phyloP scores from a whole-genome alignment of 2,888 invertebrate genomes.

The Macrophya annulata region DNA sequence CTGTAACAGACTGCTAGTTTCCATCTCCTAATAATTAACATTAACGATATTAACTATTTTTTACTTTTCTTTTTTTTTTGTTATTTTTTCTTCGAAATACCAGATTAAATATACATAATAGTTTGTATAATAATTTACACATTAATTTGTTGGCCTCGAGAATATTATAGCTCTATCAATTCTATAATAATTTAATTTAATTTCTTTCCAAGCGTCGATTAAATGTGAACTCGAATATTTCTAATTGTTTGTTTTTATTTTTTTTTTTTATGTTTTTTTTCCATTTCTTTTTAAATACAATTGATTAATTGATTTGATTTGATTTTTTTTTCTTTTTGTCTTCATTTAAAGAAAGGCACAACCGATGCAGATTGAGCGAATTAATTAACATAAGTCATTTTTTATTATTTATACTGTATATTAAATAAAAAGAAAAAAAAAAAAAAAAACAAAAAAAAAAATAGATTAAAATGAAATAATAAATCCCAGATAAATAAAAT shows the following conservation, averaged over 20 bases:
- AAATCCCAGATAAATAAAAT: conserved; percentile 19
- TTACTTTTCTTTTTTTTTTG: neutral
- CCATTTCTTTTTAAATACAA: neutral
- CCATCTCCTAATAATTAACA: conserved; percentile 25
- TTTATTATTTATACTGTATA: neutral
- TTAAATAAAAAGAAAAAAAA: too few species aligned
- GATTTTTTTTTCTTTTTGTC: neutral
- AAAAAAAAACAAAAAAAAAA: too few species aligned
- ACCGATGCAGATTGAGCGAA: conserved; percentile 52
- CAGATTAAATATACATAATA: neutral
- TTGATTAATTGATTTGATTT: neutral
- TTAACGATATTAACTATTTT: neutral
- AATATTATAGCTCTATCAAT: conserved; percentile 10
- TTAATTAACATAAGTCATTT: neutral
- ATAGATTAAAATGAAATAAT: too few species aligned
- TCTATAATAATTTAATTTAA: neutral
- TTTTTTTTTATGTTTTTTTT: neutral
- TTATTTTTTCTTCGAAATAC: neutral
- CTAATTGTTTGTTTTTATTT: neutral
- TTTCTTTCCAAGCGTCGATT: neutral
- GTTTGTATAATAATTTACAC: neutral
- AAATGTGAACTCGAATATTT: neutral
- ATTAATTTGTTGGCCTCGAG: neutral
- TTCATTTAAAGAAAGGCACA: conserved; percentile 36
- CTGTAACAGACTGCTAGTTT: conserved; percentile 34